A percentile compares a stretch with the other conserved stretches of the same genome.
phyloP scores from a whole-genome alignment of 2,888 invertebrate genomes.

The Furcula furcula region DNA sequence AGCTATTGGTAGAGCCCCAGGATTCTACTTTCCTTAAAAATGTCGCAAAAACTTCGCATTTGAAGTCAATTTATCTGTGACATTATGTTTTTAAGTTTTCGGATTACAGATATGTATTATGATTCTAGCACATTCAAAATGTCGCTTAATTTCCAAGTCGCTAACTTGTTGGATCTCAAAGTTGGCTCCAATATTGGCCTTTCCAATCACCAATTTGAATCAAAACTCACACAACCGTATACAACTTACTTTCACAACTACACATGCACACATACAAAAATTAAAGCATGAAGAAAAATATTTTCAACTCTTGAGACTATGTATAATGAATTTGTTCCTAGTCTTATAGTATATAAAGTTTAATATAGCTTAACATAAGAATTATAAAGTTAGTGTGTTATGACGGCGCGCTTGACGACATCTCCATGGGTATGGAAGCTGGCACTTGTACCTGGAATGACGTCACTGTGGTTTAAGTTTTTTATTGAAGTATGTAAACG shows the following conservation, averaged over 20 bases:
- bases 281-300: conserved; percentile 75
- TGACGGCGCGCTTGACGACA: conserved; percentile 67
- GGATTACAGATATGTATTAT: no score
- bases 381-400: conserved; percentile 60
- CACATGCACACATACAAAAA: conserved; percentile 53
- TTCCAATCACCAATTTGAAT: conserved; percentile 21
- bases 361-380: conserved; percentile 59
- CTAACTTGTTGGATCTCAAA: not conserved
- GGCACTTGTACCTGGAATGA: conserved; percentile 50
- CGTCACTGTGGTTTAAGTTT: no score
- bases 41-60: no score
- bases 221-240: conserved; percentile 30
- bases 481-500: no score
- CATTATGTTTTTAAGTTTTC: no score
- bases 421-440: conserved; percentile 56
- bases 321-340: conserved; percentile 76
- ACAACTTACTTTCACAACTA: conserved; percentile 26
- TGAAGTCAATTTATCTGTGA: no score
- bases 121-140: no score
- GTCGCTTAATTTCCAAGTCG: no score
- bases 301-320: conserved; percentile 65
- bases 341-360: conserved; percentile 58
- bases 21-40: no score
- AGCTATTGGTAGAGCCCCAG: no score
- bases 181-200: not conserved